Conservation (phyloP, 2,797 vertebrate genomes). For the Pogoniulus pusillus region DNA sequence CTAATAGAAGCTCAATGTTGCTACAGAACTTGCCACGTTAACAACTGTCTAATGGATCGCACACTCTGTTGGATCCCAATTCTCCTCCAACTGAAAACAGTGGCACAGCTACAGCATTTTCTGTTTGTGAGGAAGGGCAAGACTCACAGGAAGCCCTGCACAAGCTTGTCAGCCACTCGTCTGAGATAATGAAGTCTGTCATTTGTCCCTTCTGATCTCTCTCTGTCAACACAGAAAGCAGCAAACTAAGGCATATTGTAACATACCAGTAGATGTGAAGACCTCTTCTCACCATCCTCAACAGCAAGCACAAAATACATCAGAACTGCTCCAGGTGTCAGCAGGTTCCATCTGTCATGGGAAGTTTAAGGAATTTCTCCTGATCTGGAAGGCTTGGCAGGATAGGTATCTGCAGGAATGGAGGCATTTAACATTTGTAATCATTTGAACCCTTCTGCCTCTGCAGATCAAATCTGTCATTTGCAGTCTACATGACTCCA, state of each 20-base stretch:
- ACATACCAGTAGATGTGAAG: neutral
- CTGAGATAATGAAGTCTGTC: neutral
- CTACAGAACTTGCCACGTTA: constrained; percentile 12
- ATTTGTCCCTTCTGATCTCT: neutral
- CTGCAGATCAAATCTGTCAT: neutral
- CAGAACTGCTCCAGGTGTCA: neutral
- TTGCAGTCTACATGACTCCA: neutral
- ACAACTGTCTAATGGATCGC: neutral
- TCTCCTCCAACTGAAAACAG: constrained; percentile 7
- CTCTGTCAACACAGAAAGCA: neutral
- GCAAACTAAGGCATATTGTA: neutral
- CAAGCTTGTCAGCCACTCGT: neutral
- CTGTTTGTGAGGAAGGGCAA: neutral
- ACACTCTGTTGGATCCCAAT: neutral
- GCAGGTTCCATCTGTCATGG: neutral
- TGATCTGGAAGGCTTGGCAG: neutral
- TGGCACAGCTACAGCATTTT: neutral
- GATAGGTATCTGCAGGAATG: neutral
- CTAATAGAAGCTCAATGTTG: neutral
- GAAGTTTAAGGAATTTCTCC: neutral
- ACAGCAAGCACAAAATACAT: neutral
- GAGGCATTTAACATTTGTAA: neutral
- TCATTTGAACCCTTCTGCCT: neutral
- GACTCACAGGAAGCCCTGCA: neutral
- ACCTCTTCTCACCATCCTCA: neutral